Conservation (phyloP, 1,140 invertebrate genomes). For the Euwallacea fornicatus region DNA sequence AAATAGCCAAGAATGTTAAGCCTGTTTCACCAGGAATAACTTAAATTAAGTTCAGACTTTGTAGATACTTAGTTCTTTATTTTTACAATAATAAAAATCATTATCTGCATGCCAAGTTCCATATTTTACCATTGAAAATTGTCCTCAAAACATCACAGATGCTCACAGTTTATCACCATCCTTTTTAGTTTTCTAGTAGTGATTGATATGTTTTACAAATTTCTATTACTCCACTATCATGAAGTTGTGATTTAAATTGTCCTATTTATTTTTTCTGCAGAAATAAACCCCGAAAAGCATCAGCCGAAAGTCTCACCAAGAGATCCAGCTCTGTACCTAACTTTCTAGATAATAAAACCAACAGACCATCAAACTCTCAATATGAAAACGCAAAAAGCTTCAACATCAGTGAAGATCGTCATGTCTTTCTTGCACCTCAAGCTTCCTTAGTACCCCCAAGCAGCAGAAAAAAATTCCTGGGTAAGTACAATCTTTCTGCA, state of each 20-base stretch:
- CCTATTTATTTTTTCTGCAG: slow-evolving; percentile 8
- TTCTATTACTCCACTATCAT: not conserved
- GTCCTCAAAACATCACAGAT: too few species aligned
- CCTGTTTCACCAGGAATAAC: too few species aligned
- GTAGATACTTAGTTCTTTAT: too few species aligned
- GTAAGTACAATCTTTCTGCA: slow-evolving; percentile 7
- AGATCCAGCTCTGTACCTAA: slow-evolving; percentile 47
- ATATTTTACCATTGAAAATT: too few species aligned
- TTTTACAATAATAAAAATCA: too few species aligned
- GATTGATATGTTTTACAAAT: too few species aligned
- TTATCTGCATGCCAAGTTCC: too few species aligned
- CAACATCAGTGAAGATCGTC: slow-evolving; percentile 17
- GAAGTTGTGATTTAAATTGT: not conserved
- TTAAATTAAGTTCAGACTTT: too few species aligned
- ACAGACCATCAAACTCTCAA: slow-evolving; percentile 13
- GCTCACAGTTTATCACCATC: too few species aligned
- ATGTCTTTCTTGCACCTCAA: slow-evolving; percentile 27
- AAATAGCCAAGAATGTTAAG: too few species aligned
- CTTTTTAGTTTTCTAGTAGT: too few species aligned
- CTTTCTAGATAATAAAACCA: slow-evolving; percentile 36
- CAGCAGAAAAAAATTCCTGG: slow-evolving; percentile 40
- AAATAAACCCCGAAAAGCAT: slow-evolving; percentile 43
- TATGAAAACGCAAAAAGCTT: slow-evolving; percentile 18
- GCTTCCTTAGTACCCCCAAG: slow-evolving; percentile 10
- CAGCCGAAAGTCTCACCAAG: slow-evolving; percentile 43